Evolutionary conservation across 1,140 invertebrate genomes (phyloP), one percentile per base, ranked within the genome.

Genomic region (Dendrolimus punctatus): DNA sequence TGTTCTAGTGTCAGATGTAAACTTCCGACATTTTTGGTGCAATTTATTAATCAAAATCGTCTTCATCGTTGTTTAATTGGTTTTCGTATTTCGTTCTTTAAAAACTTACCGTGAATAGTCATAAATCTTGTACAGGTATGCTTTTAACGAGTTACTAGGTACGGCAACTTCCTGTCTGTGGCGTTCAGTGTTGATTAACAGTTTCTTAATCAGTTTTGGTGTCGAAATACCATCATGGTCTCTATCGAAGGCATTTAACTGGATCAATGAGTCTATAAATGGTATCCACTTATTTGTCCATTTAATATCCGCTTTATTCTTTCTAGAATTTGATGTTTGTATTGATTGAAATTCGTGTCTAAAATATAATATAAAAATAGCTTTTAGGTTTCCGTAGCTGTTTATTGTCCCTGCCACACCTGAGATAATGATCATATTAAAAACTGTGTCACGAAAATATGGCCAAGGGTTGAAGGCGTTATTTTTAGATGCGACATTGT

Each of bases 301-400:
- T 45, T 55, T 65, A 0, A 68, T 57, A 23, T 39, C 58, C 8
- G 54, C 60, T 47, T 45, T 53, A 2, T 50, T 49, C 2, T 49
- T 36, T 5, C 59, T n/a, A 36, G 46, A 23, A 45, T 52, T 59
- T 9, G 43, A 23, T 40, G 58, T 55, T 4, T 57, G 6, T 8
- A 68, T 53, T 9, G 58, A 56, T 38, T 61, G 60, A 39, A 68
- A 68, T 5, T 55, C 41, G 36, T 50, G 57, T 10, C 66, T 68
- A 47, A 58, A 63, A 63, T 9, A 46, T 56, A 49, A 49, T 23
- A 23, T 23, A 23, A 23, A 23, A 23, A 3, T 23, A 23, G 23
- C 23, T 23, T 23, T 23, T 23, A 23, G 23, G 23, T 1, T 23
- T 23, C 23, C 23, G 23, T 23, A 23, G 23, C 23, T 1, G 23